Conservation (phyloP, 2,888 invertebrate species). For the Lepeophtheirus nordmannii region DNA sequence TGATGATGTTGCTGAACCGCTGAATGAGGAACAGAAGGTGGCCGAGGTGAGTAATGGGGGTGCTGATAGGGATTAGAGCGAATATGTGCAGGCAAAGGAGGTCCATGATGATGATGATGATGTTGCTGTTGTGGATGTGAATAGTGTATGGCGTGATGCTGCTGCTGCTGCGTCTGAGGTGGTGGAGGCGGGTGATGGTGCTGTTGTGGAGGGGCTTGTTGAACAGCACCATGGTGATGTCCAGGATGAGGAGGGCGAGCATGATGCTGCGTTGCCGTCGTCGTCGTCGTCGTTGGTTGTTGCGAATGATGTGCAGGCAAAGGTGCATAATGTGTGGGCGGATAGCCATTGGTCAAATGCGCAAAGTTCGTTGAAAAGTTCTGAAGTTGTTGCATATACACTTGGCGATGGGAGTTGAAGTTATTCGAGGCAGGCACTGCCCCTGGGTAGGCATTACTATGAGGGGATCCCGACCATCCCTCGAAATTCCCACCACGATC, state of each 20-base stretch:
- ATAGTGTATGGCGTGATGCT: neutral
- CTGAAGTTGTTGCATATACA: constrained; percentile 3
- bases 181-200: too few relatives aligned
- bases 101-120: neutral
- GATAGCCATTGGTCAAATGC: constrained; percentile 3
- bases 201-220: too few relatives aligned
- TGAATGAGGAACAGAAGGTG: neutral
- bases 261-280: constrained; percentile 7
- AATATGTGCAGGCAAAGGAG: neutral
- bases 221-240: too few relatives aligned
- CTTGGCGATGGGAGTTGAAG: neutral
- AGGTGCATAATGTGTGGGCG: neutral
- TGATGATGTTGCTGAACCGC: neutral
- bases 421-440: neutral
- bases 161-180: neutral
- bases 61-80: neutral
- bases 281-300: constrained; percentile 24
- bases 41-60: neutral
- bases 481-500: neutral
- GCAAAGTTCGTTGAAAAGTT: neutral
- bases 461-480: neutral
- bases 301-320: neutral
- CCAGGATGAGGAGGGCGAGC: constrained; percentile 10
- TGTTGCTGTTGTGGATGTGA: too few relatives aligned
- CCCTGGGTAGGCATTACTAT: neutral